Evolutionary conservation across 2,113 vertebrate species (phyloP).

Genomic region (Lynx canadensis): DNA sequence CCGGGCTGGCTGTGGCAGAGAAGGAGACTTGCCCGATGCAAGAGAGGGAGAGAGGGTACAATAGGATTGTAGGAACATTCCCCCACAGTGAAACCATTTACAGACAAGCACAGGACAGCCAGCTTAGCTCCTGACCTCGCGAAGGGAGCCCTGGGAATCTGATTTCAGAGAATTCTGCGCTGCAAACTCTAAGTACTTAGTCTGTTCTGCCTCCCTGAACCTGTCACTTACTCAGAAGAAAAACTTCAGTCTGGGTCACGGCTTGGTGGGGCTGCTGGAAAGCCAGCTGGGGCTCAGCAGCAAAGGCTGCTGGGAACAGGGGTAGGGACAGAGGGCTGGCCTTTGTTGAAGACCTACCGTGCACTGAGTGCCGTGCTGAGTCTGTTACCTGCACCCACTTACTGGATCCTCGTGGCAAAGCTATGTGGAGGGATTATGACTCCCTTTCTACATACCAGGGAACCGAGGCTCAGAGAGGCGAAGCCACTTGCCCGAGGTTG

Average conservation of each 20-base stretch:
- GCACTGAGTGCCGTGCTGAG: background rate
- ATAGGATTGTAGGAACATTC: background rate
- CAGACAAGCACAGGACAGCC: background rate
- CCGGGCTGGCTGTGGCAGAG: rapidly evolving
- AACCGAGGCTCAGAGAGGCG: background rate
- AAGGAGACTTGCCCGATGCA: background rate
- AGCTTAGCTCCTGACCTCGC: background rate
- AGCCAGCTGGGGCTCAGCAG: background rate
- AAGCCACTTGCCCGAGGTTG: background rate
- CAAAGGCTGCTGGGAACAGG: background rate
- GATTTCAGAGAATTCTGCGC: background rate
- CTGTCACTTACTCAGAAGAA: slow-evolving; percentile 50
- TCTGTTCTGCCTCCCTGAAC: slow-evolving; percentile 36
- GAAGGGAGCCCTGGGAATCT: background rate
- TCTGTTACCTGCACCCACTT: background rate
- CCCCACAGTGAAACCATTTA: background rate
- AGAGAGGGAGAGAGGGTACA: background rate
- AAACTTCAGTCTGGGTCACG: background rate
- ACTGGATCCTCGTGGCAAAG: background rate
- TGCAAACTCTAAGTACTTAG: background rate
- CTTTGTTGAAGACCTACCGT: background rate
- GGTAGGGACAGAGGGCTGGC: background rate
- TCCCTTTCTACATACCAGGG: background rate
- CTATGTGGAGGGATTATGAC: background rate
- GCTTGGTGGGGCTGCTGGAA: background rate